A percentile compares a stretch with the other conserved stretches of the same genome.
These are phyloP conservation scores for Troides helena DNA, from an alignment of 2,888 invertebrate genomes.

Conservation along the genomic window DNA sequence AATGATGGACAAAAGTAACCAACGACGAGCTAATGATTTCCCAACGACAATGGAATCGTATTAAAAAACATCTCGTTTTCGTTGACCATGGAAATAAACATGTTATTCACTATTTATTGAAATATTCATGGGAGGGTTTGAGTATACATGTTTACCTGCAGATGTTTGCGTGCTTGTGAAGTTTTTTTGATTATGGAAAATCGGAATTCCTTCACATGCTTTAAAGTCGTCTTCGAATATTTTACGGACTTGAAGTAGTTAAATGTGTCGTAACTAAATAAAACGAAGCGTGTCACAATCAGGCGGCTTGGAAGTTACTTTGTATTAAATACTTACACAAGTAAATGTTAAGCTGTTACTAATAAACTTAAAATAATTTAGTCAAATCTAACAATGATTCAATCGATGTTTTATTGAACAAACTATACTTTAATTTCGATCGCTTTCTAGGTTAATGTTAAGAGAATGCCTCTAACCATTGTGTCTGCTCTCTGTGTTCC, in stretches of 20 bases:
- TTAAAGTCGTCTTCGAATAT: conserved; percentile 17
- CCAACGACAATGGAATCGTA: conserved; percentile 13
- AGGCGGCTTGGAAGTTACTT: conserved; percentile 18
- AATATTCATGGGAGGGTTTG: neutral
- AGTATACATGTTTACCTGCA: neutral
- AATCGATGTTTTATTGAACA: too few relatives aligned
- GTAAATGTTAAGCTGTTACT: neutral
- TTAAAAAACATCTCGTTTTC: conserved; percentile 10
- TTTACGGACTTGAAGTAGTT: conserved; percentile 12
- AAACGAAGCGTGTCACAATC: conserved; percentile 20
- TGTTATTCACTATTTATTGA: conserved; percentile 11
- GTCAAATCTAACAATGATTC: neutral
- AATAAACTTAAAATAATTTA: neutral
- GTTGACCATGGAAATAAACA: conserved; percentile 12
- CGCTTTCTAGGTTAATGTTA: too few relatives aligned
- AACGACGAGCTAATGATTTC: neutral
- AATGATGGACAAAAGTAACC: conserved; percentile 12
- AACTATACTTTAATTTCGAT: too few relatives aligned
- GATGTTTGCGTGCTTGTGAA: neutral
- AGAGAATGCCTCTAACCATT: too few relatives aligned
- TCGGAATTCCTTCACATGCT: conserved; percentile 11
- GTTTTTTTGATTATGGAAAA: conserved; percentile 2
- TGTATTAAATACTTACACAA: conserved; percentile 1
- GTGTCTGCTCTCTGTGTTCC: too few relatives aligned
- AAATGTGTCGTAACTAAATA: conserved; percentile 17